Base-by-base conservation (phyloP, 2,888 invertebrate species). In the Tolmerus cingulatus region DNA sequence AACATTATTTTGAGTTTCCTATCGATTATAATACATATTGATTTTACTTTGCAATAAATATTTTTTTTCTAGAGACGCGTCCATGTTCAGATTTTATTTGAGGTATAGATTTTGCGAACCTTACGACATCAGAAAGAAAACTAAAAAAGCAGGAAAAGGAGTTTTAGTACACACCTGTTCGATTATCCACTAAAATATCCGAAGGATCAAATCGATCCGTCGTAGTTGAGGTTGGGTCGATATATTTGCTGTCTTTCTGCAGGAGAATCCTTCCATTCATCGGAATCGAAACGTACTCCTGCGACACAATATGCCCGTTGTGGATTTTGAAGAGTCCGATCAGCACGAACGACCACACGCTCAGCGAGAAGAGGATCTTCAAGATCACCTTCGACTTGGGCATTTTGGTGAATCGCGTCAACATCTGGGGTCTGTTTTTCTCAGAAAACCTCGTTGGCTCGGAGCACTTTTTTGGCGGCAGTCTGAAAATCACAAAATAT, bases 291-390 rank as follows among this genome's bases (percentile, higher is more conserved):
- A 88, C 84, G 86, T 92, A 92, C 19, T 93, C 92, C 88, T 92
- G 92, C 5, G 92, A 89, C 87, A 92, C 91, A 55, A 92, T 91
- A 85, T 92, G 92, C 2, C 92, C 91, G 88, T 91, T 91, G 85
- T 93, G 92, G 89, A 93, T 91, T 90, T 93, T 93, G 88, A 93
- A 92, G 23, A 93, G 89, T 5, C 93, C 93, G 85, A 93, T 91
- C 89, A 93, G 91, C 34, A 92, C 91, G 88, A 93, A 92, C 4
- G 93, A 93, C 93, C 93, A 93, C 7, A 93, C 92, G 89, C 92
- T 92, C 19, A 93, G 90, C 87, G 92, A 91, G 88, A 93, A 93
- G 14, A 93, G 90, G 82, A 93, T 91, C 90, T 92, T 93, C 55
- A 93, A 89, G 87, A 93, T 92, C 82, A 92, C 91, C 88, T 92